Base-by-base conservation (phyloP, 2,797 vertebrate genomes). In the Pseudochirops cupreus region DNA sequence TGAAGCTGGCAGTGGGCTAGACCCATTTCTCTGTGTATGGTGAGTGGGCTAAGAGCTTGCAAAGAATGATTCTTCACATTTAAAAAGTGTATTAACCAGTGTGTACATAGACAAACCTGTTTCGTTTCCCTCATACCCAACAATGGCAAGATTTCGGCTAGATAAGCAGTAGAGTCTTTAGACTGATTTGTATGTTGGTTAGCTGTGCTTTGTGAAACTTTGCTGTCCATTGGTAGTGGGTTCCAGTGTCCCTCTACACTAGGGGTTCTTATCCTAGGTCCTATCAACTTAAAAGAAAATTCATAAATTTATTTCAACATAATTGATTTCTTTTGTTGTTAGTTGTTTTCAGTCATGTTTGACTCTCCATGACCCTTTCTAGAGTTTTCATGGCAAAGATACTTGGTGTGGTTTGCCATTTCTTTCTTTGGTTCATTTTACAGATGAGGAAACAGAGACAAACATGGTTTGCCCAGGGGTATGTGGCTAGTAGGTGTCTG, bases 111-210 rank as follows among this genome's bases (percentile, higher is more conserved):
- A 52, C n/a, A 58, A 92, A 16, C 5, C 50, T n/a, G 91, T 95
- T 96, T 94, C 7, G 67, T 95, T 74, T 74, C 4, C 74, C 12
- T 95, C 91, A 28, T 92, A 1, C 52, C 24, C 91, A 26, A 58
- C 87, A 29, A 29, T 95, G 55, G 92, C 91, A 56, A 97, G 62
- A 93, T 46, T 82, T 4, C 90, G 31, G 18, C 59, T 91, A 91
- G 89, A 55, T n/a, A 57, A 92, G 57, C 62, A 87, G 74, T 31
- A 62, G 55, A 93, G 9, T 31, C 24, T 94, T 96, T 92, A 87
- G 24, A 74, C 59, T 94, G 74, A 24, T 87, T 46, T 46, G 21
- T 24, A 6, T 0, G 5, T n/a, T 67, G 62, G 62, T 18, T 67
- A 0, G 1, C 33, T 67, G 4, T n/a, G 14, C 16, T n/a, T 67